Evolutionary conservation across 1,140 invertebrate species (phyloP).

Genomic region (Leucophenga varia): DNA sequence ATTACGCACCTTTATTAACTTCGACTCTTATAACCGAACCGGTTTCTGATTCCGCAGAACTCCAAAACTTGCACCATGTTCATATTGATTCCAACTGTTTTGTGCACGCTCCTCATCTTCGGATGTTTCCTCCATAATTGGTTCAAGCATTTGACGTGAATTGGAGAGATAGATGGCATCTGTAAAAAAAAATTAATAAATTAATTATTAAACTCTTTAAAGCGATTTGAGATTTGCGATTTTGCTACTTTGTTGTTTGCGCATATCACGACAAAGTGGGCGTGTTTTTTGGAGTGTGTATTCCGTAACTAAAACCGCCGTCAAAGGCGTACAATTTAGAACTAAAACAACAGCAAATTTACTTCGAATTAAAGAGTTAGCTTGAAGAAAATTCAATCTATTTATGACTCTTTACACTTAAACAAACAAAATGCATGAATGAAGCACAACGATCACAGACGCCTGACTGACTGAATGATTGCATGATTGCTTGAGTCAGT

Average conservation of each 20-base stretch:
- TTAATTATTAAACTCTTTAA: too few relatives aligned
- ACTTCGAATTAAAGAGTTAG: too few relatives aligned
- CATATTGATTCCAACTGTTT: slow-evolving; percentile 32
- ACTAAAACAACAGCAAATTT: slow-evolving; percentile 17
- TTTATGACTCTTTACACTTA: too few relatives aligned
- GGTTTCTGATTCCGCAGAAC: slow-evolving; percentile 64
- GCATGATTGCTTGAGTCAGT: too few relatives aligned
- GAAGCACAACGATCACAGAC: too few relatives aligned
- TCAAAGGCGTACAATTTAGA: slow-evolving; percentile 24
- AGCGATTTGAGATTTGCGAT: too few relatives aligned
- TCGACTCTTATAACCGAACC: slow-evolving; percentile 61
- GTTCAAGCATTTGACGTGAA: slow-evolving; percentile 61
- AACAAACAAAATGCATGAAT: too few relatives aligned
- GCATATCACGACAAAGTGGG: too few relatives aligned
- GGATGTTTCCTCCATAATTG: slow-evolving; percentile 72
- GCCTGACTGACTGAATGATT: too few relatives aligned
- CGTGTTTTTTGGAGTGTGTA: too few relatives aligned
- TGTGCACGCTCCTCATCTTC: slow-evolving; percentile 66
- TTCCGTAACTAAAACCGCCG: slow-evolving; percentile 13
- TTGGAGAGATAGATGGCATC: slow-evolving; percentile 48
- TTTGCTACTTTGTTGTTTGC: slow-evolving; percentile 6
- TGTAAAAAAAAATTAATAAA: slow-evolving; percentile 29
- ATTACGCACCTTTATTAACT: slow-evolving; percentile 49
- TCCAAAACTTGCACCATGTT: slow-evolving; percentile 58
- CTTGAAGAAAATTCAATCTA: too few relatives aligned